Conservation (phyloP, 2,888 invertebrate genomes). For the Xestia c-nigrum region DNA sequence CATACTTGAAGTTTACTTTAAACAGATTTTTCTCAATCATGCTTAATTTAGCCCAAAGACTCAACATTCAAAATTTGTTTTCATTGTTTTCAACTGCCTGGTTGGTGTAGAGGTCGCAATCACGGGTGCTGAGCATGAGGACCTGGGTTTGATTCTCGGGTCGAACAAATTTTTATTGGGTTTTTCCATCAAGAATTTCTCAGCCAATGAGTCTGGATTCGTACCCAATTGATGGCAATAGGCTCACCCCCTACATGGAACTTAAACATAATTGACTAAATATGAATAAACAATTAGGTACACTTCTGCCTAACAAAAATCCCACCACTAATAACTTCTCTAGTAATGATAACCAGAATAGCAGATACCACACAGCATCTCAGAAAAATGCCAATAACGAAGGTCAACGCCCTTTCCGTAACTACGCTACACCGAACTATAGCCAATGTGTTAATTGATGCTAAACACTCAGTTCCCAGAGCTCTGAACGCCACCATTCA, state of each 20-base stretch:
- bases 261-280: too few species aligned
- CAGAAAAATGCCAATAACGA: constrained; percentile 50
- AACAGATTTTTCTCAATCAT: neutral
- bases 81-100: neutral
- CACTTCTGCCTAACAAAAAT: neutral
- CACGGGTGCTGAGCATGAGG: too few species aligned
- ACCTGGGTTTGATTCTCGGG: too few species aligned
- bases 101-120: too few species aligned
- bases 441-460: constrained; percentile 63
- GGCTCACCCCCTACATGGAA: too few species aligned
- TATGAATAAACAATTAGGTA: too few species aligned
- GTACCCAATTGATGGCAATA: too few species aligned
- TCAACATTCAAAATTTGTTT: neutral
- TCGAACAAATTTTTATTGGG: too few species aligned
- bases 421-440: constrained; percentile 42
- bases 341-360: neutral
- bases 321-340: neutral
- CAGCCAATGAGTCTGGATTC: too few species aligned
- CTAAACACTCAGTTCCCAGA: constrained; percentile 57
- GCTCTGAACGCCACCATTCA: constrained; percentile 59
- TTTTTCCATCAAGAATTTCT: too few species aligned
- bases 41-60: too few species aligned
- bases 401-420: constrained; percentile 54
- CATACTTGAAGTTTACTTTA: neutral
- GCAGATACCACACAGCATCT: constrained; percentile 1